Base-by-base conservation (phyloP, 2,888 invertebrate genomes). In the Drosophila peninsularis region DNA sequence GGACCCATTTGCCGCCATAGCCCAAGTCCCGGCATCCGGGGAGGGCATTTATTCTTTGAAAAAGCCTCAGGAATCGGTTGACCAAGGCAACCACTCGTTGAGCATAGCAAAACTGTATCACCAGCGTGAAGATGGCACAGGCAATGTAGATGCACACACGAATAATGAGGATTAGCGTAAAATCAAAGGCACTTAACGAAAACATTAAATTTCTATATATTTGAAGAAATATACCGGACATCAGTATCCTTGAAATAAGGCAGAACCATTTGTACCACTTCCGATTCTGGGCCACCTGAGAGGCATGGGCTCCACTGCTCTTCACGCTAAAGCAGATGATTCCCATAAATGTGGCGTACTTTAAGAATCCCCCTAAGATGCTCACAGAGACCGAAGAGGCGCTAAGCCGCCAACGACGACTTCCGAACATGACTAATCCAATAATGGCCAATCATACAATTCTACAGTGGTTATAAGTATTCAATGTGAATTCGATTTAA, bases 321-420 rank as follows among this genome's bases (percentile, higher is more conserved):
- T 57, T 42, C 7, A 84, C 47, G n/a, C 66, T 50, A 42, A 80
- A 82, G 11, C 68, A 67, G 14, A 76, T 50, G 17, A 85, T 62
- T 1, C 80, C 82, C 45, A 85, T n/a, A 17, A 71, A n/a, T 0
- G 66, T 50, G n/a, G 71, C 80, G 64, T 73, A 87, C 42, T 58
- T 63, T 32, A 70, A 75, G 3, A 6, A 21, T 6, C n/a, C 37
- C 13, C 64, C 44, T 7, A 84, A 45, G 14, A 78, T 54, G 10
- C 6, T 17, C 9, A 45, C 24, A 2, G 85, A 58, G 3, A 85
- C n/a, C 39, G 52, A 34, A n/a, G 82, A 57, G n/a, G 67, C 68
- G 42, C 54, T 64, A 13, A 58, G n/a, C n/a, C 44, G 57, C 24
- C 58, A 58, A 0, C 64, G 57, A 4, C 70, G 63, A 36, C 42